Conservation (phyloP, 2,797 vertebrate genomes). For the Sebastes glaucus region DNA sequence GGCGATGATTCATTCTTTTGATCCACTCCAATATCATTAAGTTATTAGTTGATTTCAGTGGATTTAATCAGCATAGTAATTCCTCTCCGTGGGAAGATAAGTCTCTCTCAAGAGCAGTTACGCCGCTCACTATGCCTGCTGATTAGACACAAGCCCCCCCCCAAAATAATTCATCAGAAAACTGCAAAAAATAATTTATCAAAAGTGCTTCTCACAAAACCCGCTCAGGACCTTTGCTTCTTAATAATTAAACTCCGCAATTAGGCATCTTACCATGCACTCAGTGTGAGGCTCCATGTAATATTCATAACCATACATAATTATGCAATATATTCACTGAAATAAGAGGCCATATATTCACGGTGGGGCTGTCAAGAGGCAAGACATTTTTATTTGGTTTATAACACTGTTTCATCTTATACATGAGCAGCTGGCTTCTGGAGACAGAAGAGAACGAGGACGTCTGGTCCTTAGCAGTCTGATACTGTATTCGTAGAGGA, state of each 20-base stretch:
- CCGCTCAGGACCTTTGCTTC: constrained; percentile 83
- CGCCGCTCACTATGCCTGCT: constrained; percentile 84
- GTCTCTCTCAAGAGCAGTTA: constrained; percentile 90
- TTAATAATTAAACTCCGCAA: constrained; percentile 91
- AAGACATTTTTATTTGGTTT: constrained; percentile 86
- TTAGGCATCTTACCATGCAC: constrained; percentile 85
- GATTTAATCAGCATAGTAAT: constrained; percentile 90
- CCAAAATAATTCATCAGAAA: constrained; percentile 90
- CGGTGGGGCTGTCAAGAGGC: constrained; percentile 77
- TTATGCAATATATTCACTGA: constrained; percentile 84
- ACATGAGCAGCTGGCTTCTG: constrained; percentile 71
- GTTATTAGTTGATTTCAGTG: constrained; percentile 85
- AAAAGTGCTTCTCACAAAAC: constrained; percentile 83
- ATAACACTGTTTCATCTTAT: constrained; percentile 81
- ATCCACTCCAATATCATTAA: constrained; percentile 82
- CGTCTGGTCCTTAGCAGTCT: constrained; percentile 58
- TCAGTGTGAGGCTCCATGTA: constrained; percentile 81
- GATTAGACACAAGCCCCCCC: constrained; percentile 86
- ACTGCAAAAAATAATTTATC: constrained; percentile 91
- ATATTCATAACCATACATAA: constrained; percentile 87
- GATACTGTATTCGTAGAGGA: constrained; percentile 32
- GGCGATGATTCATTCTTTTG: constrained; percentile 64
- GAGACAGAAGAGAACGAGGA: constrained; percentile 59
- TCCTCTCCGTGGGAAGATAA: constrained; percentile 85
- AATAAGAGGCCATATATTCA: constrained; percentile 81